Evolutionary conservation across 1,140 invertebrate genomes (phyloP).

Genomic region (Pygmarrhopalites habei): DNA sequence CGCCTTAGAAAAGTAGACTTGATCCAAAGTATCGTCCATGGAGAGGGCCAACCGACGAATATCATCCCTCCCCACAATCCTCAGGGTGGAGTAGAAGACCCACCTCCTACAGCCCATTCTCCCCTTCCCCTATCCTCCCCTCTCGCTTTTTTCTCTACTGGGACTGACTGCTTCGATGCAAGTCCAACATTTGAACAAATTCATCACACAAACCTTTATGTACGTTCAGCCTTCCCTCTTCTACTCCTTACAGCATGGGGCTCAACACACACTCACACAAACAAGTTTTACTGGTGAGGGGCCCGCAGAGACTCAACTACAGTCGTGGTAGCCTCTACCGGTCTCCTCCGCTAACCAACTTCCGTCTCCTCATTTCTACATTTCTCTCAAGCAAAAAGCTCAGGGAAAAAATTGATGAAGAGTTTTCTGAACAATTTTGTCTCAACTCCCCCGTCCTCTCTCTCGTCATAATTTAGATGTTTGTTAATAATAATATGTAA

Average conservation of each 20-base stretch:
- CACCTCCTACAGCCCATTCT: conserved; percentile 37
- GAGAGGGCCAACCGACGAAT: conserved; percentile 33
- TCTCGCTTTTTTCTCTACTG: neutral
- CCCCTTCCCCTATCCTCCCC: conserved; percentile 32
- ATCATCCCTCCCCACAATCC: conserved; percentile 38
- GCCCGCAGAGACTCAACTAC: neutral
- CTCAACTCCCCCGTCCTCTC: too few species aligned
- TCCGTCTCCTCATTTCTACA: too few species aligned
- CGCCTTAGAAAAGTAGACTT: conserved; percentile 37
- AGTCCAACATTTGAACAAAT: neutral
- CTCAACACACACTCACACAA: neutral
- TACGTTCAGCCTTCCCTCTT: neutral
- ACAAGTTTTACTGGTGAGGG: neutral
- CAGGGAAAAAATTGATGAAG: too few species aligned
- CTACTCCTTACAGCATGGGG: neutral
- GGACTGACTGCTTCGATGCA: too few species aligned
- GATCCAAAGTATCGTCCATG: conserved; percentile 26
- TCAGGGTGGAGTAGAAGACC: conserved; percentile 37
- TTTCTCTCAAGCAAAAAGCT: too few species aligned
- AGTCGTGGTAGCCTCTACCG: neutral
- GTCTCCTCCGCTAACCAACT: neutral
- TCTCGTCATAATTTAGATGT: too few species aligned
- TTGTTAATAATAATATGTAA: too few species aligned
- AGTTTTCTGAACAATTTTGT: too few species aligned
- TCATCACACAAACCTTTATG: neutral